Percentiles rank a stretch among this genome's conserved stretches.
These are phyloP conservation scores for Probosciger aterrimus DNA, from an alignment of 2,113 vertebrate species.

Conservation along the genomic window DNA sequence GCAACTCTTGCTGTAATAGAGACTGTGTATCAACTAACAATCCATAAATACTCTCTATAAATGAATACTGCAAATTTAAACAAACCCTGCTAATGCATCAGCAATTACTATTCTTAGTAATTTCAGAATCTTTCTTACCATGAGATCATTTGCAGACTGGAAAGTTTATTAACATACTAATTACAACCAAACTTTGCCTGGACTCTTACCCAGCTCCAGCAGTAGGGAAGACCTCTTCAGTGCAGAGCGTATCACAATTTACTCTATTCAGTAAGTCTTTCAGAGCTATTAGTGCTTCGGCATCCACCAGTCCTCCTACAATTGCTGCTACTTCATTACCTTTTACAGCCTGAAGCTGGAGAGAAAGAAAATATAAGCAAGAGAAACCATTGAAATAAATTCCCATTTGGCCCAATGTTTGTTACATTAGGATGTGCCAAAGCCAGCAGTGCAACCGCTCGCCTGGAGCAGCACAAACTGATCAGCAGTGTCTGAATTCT, in stretches of 20 bases:
- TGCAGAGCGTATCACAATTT: slow-evolving; percentile 90
- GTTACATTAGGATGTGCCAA: neutral
- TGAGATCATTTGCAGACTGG: neutral
- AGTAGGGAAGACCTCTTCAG: slow-evolving; percentile 93
- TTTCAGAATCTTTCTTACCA: neutral
- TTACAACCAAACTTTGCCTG: neutral
- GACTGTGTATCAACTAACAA: neutral
- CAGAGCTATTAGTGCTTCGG: slow-evolving; percentile 89
- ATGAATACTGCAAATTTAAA: neutral
- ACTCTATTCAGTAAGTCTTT: slow-evolving; percentile 92
- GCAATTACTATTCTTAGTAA: neutral
- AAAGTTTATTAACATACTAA: neutral
- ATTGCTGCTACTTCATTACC: slow-evolving; percentile 86
- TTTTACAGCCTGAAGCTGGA: slow-evolving; percentile 85
- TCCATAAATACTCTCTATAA: neutral
- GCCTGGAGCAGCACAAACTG: neutral
- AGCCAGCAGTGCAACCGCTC: neutral
- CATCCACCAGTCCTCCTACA: slow-evolving; percentile 92
- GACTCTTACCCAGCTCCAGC: slow-evolving; percentile 87
- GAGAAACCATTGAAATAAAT: neutral
- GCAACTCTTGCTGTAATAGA: neutral
- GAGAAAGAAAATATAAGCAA: neutral
- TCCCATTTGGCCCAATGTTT: neutral
- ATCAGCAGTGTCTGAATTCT: neutral
- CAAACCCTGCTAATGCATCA: neutral